Percentiles rank a stretch among this genome's conserved stretches.
phyloP scores from a whole-genome alignment of 2,113 vertebrate genomes.

The Coturnix japonica region DNA sequence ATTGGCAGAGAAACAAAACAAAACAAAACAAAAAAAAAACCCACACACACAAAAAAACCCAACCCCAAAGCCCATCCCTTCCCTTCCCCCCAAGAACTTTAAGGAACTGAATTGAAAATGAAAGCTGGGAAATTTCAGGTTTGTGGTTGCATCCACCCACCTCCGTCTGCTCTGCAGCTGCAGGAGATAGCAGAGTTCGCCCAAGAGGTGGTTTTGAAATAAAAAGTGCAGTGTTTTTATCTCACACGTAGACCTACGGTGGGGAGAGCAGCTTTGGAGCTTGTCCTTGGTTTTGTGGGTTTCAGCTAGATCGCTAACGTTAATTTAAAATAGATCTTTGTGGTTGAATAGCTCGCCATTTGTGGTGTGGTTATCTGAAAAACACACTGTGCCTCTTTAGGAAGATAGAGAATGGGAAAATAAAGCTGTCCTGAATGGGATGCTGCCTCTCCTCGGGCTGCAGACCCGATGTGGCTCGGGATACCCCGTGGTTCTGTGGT shows the following conservation, averaged over 20 bases:
- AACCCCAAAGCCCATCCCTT: conserved; percentile 56
- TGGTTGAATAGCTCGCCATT: conserved; percentile 37
- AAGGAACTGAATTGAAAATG: conserved; percentile 68
- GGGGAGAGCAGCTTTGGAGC: not conserved
- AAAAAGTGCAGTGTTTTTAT: conserved; percentile 14
- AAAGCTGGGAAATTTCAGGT: conserved; percentile 68
- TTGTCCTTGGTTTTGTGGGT: conserved; percentile 45
- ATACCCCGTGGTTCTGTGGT: too few species aligned
- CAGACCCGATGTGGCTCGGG: fast-evolving
- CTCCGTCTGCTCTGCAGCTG: conserved; percentile 40
- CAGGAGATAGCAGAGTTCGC: conserved; percentile 10
- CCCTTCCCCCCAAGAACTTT: conserved; percentile 48
- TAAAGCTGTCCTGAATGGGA: not conserved
- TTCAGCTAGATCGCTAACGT: not conserved
- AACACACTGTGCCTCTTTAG: not conserved
- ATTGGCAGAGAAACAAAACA: conserved; percentile 48
- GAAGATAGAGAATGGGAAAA: conserved; percentile 8
- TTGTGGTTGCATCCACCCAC: conserved; percentile 70
- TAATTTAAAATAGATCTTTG: conserved; percentile 61
- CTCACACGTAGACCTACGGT: not conserved
- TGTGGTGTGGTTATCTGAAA: conserved; percentile 48
- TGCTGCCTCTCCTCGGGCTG: not conserved
- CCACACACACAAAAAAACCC: not conserved
- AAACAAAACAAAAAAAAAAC: not conserved
- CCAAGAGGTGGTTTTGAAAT: not conserved